These are phyloP conservation scores for Drosophila paranaensis DNA, from an alignment of 2,888 invertebrate genomes.

Conservation along the genomic window DNA sequence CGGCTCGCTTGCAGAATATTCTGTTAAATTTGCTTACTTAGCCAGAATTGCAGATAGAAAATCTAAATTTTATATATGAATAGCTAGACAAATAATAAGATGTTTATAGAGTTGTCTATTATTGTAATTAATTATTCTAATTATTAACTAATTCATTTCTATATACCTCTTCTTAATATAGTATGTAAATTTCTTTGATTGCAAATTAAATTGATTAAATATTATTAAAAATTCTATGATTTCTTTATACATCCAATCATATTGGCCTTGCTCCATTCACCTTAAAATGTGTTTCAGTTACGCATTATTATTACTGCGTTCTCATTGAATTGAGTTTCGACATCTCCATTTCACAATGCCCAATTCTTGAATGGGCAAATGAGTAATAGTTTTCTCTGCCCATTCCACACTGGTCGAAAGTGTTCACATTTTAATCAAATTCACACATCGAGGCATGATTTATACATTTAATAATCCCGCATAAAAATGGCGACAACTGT, in stretches of 20 bases:
- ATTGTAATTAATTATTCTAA: too few relatives aligned
- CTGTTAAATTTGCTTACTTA: background rate
- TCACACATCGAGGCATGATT: slow-evolving; percentile 65
- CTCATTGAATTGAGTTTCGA: background rate
- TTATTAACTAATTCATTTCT: too few relatives aligned
- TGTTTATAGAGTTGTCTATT: too few relatives aligned
- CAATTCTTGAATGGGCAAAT: slow-evolving; percentile 2
- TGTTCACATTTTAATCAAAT: slow-evolving; percentile 56
- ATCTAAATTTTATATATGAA: too few relatives aligned
- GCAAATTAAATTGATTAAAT: too few relatives aligned
- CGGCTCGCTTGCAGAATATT: background rate
- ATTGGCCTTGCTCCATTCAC: background rate
- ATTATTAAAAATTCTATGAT: too few relatives aligned
- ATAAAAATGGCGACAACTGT: slow-evolving; percentile 73
- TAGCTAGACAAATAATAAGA: too few relatives aligned
- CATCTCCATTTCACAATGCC: slow-evolving; percentile 15
- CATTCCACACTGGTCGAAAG: background rate
- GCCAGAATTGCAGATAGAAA: too few relatives aligned
- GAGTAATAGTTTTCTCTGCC: slow-evolving; percentile 11
- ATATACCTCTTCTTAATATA: too few relatives aligned
- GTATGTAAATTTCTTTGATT: too few relatives aligned
- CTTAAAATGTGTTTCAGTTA: too few relatives aligned
- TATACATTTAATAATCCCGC: slow-evolving; percentile 54
- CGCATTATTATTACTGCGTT: background rate
- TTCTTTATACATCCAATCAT: background rate